Evolutionary conservation across 2,113 vertebrate species (phyloP).

Genomic region (Corynorhinus townsendii): DNA sequence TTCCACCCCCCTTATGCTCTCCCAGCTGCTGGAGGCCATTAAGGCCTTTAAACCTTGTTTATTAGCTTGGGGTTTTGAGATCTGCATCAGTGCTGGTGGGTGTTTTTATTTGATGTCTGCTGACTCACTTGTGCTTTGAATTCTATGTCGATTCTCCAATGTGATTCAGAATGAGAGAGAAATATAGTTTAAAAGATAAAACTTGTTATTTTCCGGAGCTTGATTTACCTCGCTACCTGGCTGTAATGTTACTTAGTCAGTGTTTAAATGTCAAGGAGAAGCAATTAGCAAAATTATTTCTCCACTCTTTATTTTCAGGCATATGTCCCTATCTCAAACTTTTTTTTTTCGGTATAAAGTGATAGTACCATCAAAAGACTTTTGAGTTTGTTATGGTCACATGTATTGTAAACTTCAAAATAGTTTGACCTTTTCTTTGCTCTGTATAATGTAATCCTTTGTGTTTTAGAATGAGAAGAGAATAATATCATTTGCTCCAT

Average conservation of each 20-base stretch:
- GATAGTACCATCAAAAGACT: not conserved
- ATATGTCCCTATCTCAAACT: not conserved
- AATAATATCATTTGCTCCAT: not conserved
- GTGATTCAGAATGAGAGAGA: conserved; percentile 45
- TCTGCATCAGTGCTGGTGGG: conserved; percentile 55
- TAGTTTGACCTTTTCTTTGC: not conserved
- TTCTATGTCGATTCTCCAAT: conserved; percentile 48
- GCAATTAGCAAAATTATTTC: conserved; percentile 25
- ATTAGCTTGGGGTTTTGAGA: conserved; percentile 66
- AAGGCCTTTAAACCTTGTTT: conserved; percentile 59
- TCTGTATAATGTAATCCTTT: not conserved
- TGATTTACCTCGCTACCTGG: conserved; percentile 11
- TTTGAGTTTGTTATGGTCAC: not conserved
- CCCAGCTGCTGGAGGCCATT: conserved; percentile 44
- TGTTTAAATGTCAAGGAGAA: conserved; percentile 33
- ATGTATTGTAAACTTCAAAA: not conserved
- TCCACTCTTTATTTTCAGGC: not conserved
- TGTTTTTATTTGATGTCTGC: conserved; percentile 62
- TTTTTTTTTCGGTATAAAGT: not conserved
- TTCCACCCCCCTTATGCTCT: conserved; percentile 46
- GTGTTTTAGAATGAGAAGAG: not conserved
- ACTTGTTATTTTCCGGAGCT: conserved; percentile 47
- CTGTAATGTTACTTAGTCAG: conserved; percentile 23
- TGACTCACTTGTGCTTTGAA: conserved; percentile 67
- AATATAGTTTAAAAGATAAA: conserved; percentile 31